phyloP scores from a whole-genome alignment of 2,797 vertebrate species.

The Rhynchonycteris naso region DNA sequence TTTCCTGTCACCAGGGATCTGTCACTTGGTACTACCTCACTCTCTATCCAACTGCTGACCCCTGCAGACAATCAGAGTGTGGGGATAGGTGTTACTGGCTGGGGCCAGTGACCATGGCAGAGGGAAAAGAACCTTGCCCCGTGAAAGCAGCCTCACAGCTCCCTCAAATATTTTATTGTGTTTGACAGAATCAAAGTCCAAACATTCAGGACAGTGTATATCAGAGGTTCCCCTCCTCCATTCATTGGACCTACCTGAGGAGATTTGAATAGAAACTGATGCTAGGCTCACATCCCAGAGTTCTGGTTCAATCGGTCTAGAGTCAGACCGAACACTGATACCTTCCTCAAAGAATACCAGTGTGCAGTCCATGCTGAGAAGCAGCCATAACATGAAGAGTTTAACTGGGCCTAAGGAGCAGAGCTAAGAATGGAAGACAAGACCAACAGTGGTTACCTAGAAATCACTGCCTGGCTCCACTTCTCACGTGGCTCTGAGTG shows the following conservation, averaged over 20 bases:
- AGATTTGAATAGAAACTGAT: neutral
- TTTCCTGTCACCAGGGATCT: neutral
- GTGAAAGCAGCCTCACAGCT: neutral
- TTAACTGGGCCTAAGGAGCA: slow-evolving; percentile 61
- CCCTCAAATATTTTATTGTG: neutral
- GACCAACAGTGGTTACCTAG: neutral
- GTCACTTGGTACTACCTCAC: neutral
- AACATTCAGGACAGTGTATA: neutral
- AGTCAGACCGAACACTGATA: neutral
- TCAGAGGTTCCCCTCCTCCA: neutral
- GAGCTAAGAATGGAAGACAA: slow-evolving; percentile 89
- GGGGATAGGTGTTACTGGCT: too few species aligned
- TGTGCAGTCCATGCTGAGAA: neutral
- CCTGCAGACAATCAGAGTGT: neutral
- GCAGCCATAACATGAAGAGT: neutral
- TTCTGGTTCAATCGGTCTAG: neutral
- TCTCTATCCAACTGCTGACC: neutral
- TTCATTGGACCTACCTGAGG: neutral
- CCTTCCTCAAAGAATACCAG: neutral
- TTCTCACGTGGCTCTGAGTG: neutral
- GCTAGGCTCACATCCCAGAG: neutral
- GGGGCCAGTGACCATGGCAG: too few species aligned
- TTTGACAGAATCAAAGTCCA: neutral
- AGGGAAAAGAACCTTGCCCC: neutral
- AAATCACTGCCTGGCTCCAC: neutral